phyloP scores from a whole-genome alignment of 2,113 vertebrate genomes.

The Amblyopsis rosae region DNA sequence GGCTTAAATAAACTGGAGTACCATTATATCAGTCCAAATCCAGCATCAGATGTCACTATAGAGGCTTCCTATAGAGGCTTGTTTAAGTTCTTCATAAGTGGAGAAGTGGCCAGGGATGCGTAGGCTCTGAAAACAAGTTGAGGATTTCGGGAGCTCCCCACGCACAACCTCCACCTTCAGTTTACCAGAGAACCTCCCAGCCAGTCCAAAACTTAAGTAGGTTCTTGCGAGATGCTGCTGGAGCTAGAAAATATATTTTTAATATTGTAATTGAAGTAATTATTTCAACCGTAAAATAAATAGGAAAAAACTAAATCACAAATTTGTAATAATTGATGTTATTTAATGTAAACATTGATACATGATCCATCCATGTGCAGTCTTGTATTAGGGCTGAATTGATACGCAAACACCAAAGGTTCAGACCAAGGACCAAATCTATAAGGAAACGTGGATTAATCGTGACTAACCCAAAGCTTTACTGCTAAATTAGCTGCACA shows the following conservation, averaged over 20 bases:
- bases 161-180: not conserved
- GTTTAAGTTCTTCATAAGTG: not conserved
- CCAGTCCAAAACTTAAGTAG: not conserved
- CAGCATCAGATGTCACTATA: not conserved
- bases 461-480: no score
- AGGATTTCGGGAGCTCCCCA: not conserved
- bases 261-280: no score
- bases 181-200: not conserved
- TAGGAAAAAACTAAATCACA: no score
- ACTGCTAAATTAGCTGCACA: no score
- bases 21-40: not conserved
- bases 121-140: not conserved
- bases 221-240: not conserved
- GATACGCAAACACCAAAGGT: no score
- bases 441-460: no score
- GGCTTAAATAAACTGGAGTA: not conserved
- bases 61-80: not conserved
- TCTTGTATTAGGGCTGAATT: no score
- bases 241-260: not conserved
- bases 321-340: no score
- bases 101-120: not conserved
- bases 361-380: no score
- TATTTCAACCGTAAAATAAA: no score
- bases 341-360: no score
- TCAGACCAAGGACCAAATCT: no score